Conservation (phyloP, 1,140 invertebrate species). For the Eulimnadia texana region DNA sequence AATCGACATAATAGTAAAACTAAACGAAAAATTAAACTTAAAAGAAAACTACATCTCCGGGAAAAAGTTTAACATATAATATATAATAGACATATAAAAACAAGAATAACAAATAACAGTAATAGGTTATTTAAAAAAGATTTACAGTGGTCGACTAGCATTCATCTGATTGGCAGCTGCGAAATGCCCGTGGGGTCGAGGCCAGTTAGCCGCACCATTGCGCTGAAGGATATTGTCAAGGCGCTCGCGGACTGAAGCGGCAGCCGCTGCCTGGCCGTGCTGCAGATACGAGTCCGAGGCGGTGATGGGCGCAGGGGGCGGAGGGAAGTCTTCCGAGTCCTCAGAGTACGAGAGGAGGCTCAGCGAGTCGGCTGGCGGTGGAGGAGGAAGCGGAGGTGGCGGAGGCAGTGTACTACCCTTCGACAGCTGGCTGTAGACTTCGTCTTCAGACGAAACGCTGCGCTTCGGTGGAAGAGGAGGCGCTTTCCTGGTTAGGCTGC, state of each 20-base stretch:
- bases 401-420: slow-evolving; percentile 18
- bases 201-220: slow-evolving; percentile 15
- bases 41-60: background rate
- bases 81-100: no score
- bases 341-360: slow-evolving; percentile 21
- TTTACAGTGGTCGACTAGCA: slow-evolving; percentile 9
- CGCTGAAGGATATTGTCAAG: slow-evolving; percentile 17
- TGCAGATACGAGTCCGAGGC: slow-evolving; percentile 17
- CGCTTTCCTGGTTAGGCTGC: background rate
- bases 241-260: slow-evolving; percentile 16
- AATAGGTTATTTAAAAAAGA: background rate
- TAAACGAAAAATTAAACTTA: background rate
- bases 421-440: slow-evolving; percentile 12
- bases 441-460: slow-evolving; percentile 22
- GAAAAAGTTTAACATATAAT: no score
- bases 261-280: slow-evolving; percentile 14
- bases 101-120: no score
- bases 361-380: slow-evolving; percentile 19
- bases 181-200: slow-evolving; percentile 3
- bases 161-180: background rate
- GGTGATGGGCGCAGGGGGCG: slow-evolving; percentile 32
- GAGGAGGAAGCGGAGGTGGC: slow-evolving; percentile 20
- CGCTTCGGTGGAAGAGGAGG: slow-evolving; percentile 20
- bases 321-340: slow-evolving; percentile 31
- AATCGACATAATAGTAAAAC: no score